Base-by-base conservation (phyloP, 2,797 vertebrate genomes). In the Parotocinclus haroldoi region DNA sequence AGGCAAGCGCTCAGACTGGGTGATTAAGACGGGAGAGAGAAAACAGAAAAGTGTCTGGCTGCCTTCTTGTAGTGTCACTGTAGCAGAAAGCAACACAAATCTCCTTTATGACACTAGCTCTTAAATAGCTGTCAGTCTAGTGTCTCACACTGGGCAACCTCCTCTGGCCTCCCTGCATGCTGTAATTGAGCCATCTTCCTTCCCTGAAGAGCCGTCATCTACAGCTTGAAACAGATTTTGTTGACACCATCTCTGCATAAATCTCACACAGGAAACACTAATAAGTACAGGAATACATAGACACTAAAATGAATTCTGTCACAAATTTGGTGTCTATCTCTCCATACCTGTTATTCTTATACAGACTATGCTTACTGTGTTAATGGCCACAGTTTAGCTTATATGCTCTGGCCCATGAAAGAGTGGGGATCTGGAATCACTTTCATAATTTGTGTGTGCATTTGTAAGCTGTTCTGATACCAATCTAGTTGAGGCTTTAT, bases 61-160 rank as follows among this genome's bases (percentile, higher is more conserved):
- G 48, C 55, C 48, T 63, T 67, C 59, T 55, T 76, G 70, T 73
- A 74, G 79, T 75, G 67, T 73, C 9, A 54, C 76, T 72, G 77
- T 81, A 73, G n/a, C n/a, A n/a, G n/a, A 85, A 79, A 80, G 58
- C 64, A 78, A 81, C 84, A 90, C 89, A 91, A 91, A 92, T 91
- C 90, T 90, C 79, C 84, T 91, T 91, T 90, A 92, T 82, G 86
- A 89, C 81, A 68, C 78, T 71, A 75, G 83, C 84, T 88, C 84
- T 91, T 91, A 89, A 90, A 89, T 87, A 85, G 86, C 88, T 89
- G 89, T 89, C 89, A 90, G 87, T 90, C 88, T 81, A 72, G 82
- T 78, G 86, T 88, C 84, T 85, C 81, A 78, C 83, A 83, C 77
- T 80, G 80, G 82, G 76, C 77, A 36, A 82, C 76, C 83, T 86